Conservation (phyloP, 2,113 vertebrate species). For the Plotosus lineatus region DNA sequence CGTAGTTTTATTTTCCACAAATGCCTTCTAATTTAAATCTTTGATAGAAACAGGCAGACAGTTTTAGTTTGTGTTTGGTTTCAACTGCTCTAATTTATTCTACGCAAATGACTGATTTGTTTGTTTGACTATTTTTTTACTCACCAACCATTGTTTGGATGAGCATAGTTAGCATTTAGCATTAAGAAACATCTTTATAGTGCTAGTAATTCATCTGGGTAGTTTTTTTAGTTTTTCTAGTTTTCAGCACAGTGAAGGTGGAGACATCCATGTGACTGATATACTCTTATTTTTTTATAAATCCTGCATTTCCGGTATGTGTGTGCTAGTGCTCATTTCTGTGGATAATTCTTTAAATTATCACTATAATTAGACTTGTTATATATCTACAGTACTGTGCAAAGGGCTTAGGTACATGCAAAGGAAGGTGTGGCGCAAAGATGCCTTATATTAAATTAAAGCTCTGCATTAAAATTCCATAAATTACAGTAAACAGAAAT, state of each 20-base stretch:
- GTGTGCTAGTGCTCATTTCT: background rate
- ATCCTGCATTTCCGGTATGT: background rate
- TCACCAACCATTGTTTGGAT: background rate
- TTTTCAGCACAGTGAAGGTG: background rate
- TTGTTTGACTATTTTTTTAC: background rate
- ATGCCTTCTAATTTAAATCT: background rate
- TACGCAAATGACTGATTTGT: background rate
- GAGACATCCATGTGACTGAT: background rate
- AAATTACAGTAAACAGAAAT: no score
- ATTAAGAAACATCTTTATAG: no score
- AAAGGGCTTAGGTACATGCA: no score
- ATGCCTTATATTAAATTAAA: no score
- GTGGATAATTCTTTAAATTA: background rate
- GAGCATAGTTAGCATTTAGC: background rate
- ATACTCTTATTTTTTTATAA: background rate
- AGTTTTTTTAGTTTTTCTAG: background rate
- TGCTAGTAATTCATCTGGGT: background rate
- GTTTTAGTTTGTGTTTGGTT: background rate
- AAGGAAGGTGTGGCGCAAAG: no score
- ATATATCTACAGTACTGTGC: no score
- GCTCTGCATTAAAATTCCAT: no score
- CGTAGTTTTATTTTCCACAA: background rate
- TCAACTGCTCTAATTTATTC: background rate
- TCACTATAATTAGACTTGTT: background rate
- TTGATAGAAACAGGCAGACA: background rate